Percentiles rank a stretch among this genome's conserved stretches.
phyloP scores from a whole-genome alignment of 2,797 vertebrate genomes.

The Chiloscyllium punctatum region DNA sequence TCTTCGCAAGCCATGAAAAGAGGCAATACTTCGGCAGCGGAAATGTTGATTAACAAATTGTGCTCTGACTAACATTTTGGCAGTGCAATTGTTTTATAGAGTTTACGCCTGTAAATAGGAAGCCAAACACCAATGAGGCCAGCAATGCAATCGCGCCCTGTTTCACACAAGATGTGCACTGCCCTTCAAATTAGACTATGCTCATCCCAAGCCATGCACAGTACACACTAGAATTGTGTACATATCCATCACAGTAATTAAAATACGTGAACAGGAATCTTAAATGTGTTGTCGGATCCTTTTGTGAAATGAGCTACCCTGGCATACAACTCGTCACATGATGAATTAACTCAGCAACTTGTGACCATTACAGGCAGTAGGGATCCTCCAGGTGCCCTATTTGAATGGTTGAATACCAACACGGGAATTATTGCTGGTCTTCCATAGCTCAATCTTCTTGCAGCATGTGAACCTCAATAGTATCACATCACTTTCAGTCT shows the following conservation, averaged over 20 bases:
- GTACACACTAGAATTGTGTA: neutral
- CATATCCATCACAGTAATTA: neutral
- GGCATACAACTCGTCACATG: neutral
- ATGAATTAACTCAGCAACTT: neutral
- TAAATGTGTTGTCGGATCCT: neutral
- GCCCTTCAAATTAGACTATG: neutral
- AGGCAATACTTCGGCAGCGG: neutral
- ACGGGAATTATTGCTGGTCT: neutral
- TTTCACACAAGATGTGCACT: neutral
- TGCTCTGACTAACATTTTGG: neutral
- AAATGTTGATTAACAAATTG: neutral
- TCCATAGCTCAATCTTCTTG: no score
- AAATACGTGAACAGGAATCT: neutral
- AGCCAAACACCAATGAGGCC: neutral
- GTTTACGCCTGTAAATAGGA: neutral
- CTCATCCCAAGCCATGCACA: neutral
- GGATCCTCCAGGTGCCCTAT: neutral
- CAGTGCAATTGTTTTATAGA: neutral
- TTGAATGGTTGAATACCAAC: neutral
- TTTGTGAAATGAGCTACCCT: neutral
- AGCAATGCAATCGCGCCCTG: neutral
- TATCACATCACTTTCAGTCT: no score
- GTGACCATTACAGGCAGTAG: neutral
- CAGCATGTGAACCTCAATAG: no score
- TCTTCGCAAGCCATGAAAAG: neutral